These are phyloP conservation scores for Apis cerana DNA, from an alignment of 1,140 invertebrate species.

Conservation along the genomic window DNA sequence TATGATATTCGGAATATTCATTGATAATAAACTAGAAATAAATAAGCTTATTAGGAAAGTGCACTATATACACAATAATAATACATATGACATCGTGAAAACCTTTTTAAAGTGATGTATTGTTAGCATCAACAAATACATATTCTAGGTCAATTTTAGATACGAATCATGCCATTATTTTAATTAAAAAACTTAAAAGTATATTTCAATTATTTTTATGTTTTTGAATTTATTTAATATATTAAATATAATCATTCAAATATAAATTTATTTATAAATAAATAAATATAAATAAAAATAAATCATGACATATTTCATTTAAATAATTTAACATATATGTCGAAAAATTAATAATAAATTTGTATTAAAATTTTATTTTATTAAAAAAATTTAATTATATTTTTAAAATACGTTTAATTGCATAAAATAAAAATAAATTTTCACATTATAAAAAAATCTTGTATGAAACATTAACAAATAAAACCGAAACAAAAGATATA, in stretches of 20 bases:
- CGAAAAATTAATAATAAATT: too few relatives aligned
- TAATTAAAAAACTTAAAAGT: background rate
- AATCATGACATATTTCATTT: background rate
- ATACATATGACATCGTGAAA: constrained; percentile 18
- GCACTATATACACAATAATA: constrained; percentile 10
- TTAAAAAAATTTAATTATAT: background rate
- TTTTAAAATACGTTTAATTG: too few relatives aligned
- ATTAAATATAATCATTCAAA: background rate
- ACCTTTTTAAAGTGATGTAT: constrained; percentile 6
- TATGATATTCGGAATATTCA: background rate
- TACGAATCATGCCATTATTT: constrained; percentile 11
- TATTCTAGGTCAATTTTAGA: constrained; percentile 14
- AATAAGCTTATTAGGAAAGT: constrained; percentile 32
- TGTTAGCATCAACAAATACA: constrained; percentile 1
- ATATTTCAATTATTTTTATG: background rate
- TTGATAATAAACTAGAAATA: constrained; percentile 15
- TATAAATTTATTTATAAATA: background rate
- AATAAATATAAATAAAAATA: too few relatives aligned
- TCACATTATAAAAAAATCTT: background rate
- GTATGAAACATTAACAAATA: background rate
- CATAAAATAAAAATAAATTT: background rate
- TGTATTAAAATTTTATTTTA: background rate
- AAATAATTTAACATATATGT: too few relatives aligned
- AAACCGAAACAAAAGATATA: background rate
- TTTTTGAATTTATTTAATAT: background rate